Base-by-base conservation (phyloP, 2,888 invertebrate genomes). In the Erannis defoliaria region DNA sequence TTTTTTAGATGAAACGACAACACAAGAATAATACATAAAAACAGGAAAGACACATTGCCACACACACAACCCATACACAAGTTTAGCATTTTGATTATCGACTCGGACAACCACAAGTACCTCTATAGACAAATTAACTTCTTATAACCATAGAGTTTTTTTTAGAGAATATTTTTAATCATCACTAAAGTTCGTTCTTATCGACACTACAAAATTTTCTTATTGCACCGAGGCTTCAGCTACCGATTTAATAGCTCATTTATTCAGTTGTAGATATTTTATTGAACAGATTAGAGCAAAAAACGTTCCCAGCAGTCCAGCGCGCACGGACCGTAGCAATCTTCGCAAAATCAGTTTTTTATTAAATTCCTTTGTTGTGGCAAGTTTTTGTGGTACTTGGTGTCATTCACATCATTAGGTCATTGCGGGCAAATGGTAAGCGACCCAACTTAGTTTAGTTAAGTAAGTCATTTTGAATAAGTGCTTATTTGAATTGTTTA, bases 341-440 rank as follows among this genome's bases (percentile, higher is more conserved):
- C 86, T 85, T 76, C 55, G 75, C 77, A 74, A 84, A 85, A 86
- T 86, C 85, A 73, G 80, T 78, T 81, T 84, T 83, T 79, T 82
- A 57, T 54, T 62, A 31, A 50, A 78, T 76, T 75, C 76, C 73
- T 79, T 81, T 84, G 73, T 76, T 80, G 76, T 79, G 76, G 70
- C 72, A 66, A 68, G 77, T 88, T 88, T 89, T 89, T 88, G 79
- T 77, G 69, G 66, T 50, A 61, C 56, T 73, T 71, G 80, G 78
- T 86, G 88, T 89, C 89, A 85, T 89, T 89, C 84, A 89, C 89
- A 86, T 80, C 81, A 76, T 71, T 74, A 68, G 70, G 55, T 70
- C 67, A 71, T 63, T 60, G 54, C 68, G 64, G 66, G 67, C 66
- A 66, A 59, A 26, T 65, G 63, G 46, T 64, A 62, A 62, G 68